A percentile compares a stretch with the other conserved stretches of the same genome.
Evolutionary conservation across 2,888 invertebrate species (phyloP).

Genomic region (Conus canariensis): DNA sequence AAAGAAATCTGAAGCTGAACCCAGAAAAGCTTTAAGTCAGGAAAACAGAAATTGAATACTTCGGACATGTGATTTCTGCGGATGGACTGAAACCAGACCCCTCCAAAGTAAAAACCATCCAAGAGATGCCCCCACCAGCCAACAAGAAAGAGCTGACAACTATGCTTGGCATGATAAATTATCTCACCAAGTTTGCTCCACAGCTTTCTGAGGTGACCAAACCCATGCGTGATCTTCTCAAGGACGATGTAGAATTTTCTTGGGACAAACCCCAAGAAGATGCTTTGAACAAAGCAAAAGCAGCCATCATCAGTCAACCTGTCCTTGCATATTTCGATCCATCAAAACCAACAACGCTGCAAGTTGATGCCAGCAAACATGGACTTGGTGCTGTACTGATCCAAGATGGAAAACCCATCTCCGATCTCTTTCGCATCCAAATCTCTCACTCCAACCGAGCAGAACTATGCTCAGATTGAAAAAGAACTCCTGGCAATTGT

Average conservation of each 20-base stretch:
- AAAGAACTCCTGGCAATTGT: too few relatives aligned
- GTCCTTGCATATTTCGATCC: not conserved
- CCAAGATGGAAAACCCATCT: conserved; percentile 46
- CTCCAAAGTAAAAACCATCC: conserved; percentile 13
- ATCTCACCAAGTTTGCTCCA: conserved; percentile 41
- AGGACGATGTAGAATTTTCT: not conserved
- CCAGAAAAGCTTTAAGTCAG: conserved; percentile 48
- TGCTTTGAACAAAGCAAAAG: conserved; percentile 7
- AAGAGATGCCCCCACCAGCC: not conserved
- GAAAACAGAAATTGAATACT: conserved; percentile 45
- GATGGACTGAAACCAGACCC: conserved; percentile 10
- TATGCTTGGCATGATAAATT: conserved; percentile 47
- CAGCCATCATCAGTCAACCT: not conserved
- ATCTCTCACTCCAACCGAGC: not conserved
- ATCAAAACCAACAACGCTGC: conserved; percentile 34
- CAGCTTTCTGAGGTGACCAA: conserved; percentile 33
- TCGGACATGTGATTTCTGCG: conserved; percentile 20
- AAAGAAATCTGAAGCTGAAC: conserved; percentile 44
- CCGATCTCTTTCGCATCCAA: conserved; percentile 47
- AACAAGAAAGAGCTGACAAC: too few relatives aligned
- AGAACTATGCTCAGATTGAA: too few relatives aligned
- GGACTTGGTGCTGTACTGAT: conserved; percentile 48
- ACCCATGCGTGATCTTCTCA: conserved; percentile 24
- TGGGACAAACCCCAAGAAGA: conserved; percentile 26
- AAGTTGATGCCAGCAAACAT: conserved; percentile 30